Base-by-base conservation (phyloP, 1,140 invertebrate species). In the Drosophila tropicalis region DNA sequence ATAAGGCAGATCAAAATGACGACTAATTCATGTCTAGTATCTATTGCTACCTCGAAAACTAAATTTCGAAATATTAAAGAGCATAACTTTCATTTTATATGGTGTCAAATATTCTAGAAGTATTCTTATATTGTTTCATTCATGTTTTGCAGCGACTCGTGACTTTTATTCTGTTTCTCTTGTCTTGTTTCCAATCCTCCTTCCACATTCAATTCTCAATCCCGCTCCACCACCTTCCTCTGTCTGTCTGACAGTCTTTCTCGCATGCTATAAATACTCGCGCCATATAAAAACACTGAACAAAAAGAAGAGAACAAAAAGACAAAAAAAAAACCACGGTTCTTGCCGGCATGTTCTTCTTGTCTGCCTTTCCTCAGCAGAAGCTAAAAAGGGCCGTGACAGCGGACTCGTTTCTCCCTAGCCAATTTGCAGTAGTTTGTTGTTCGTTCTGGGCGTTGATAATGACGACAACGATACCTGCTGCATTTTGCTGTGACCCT, bases 401-500 rank as follows among this genome's bases (percentile, higher is more conserved):
- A 47, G 10, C 44, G 36, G 55, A 57, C 55, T 57, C n/a, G 55
- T 57, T 57, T 57, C 10, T 36, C 55, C 55, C 55, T 57, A 36
- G 55, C 32, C 56, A 58, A 36, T 58, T 58, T 58, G 64, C 57
- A 55, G 36, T 36, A 10, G 58, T 41, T 34, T 40, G 29, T 22
- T 60, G 29, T 34, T 17, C 29, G 51, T 55, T 70, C 36, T 39
- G 13, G 44, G 44, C 15, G 44, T 19, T 51, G 44, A 51, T 51
- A 19, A 51, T 51, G 19, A 51, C 19, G 44, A 17, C 15, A 17
- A 15, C 22, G 44, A 22, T 51, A 69, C 85, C 66, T 89, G 75
- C 85, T 81, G 81, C 85, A 79, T 7, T 69, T 81, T 90, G 79
- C 89, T 91, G 89, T 25, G 62, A 44, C 67, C 89, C 89, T 91